Percentiles rank a stretch among this genome's conserved stretches.
These are phyloP conservation scores for Lacerta bilineata DNA, from an alignment of 2,797 vertebrate species.

Conservation along the genomic window DNA sequence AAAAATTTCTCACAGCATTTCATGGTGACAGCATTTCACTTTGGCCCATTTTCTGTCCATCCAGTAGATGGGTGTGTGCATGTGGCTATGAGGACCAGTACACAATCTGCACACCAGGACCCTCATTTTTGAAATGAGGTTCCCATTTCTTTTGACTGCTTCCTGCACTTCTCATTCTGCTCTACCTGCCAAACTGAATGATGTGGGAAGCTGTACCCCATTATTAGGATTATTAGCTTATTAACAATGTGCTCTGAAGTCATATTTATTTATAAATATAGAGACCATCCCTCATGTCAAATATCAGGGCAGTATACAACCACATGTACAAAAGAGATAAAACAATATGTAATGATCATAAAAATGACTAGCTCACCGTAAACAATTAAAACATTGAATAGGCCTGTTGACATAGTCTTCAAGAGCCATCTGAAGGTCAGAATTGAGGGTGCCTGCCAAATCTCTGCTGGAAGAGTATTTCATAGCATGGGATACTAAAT, in stretches of 20 bases:
- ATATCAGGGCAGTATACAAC: no score
- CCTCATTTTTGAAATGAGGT: not conserved
- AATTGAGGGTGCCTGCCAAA: no score
- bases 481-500: no score
- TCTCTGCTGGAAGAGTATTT: no score
- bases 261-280: not conserved
- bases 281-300: no score
- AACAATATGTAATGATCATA: no score
- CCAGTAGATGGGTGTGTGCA: not conserved
- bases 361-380: no score
- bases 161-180: not conserved
- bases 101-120: not conserved
- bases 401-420: no score
- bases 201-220: not conserved
- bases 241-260: not conserved
- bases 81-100: not conserved
- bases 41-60: not conserved
- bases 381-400: no score
- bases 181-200: not conserved
- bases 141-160: not conserved
- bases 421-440: no score
- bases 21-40: not conserved
- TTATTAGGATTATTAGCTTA: not conserved
- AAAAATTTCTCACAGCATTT: not conserved
- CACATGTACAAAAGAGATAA: no score